Percentiles rank a stretch among this genome's conserved stretches.
Evolutionary conservation across 2,797 vertebrate species (phyloP).

Genomic region (Telmatherina bonti): DNA sequence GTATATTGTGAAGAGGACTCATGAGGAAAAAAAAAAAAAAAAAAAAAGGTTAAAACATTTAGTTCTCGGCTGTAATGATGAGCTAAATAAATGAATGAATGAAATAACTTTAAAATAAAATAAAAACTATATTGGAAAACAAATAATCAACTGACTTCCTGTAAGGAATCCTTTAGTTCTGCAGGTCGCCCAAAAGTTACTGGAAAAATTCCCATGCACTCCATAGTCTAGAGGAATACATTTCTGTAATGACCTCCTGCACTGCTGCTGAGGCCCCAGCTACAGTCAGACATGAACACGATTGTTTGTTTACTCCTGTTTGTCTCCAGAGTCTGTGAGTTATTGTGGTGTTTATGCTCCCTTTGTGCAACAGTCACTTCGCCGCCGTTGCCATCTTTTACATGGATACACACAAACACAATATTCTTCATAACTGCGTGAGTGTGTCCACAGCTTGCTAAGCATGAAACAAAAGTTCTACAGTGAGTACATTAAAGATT

Average conservation of each 20-base stretch:
- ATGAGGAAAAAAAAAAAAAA: background rate
- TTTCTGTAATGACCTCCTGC: constrained; percentile 52
- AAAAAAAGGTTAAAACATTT: constrained; percentile 35
- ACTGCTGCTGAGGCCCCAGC: constrained; percentile 41
- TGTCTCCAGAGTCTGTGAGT: constrained; percentile 49
- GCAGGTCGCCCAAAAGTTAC: constrained; percentile 44
- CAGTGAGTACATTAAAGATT: background rate
- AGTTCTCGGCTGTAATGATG: background rate
- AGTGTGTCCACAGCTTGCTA: constrained; percentile 20
- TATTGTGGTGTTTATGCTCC: constrained; percentile 48
- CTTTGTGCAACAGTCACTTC: constrained; percentile 55
- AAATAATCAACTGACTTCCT: constrained; percentile 54
- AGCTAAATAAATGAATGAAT: background rate
- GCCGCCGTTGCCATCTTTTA: constrained; percentile 45
- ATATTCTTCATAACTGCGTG: constrained; percentile 13
- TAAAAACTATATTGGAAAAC: constrained; percentile 13
- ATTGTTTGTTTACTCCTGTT: constrained; percentile 65
- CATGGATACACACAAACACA: constrained; percentile 30
- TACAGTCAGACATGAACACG: constrained; percentile 41
- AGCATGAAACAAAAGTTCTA: constrained; percentile 3
- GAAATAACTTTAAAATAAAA: constrained; percentile 2
- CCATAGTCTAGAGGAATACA: constrained; percentile 51
- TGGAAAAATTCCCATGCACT: constrained; percentile 46
- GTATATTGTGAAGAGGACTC: constrained; percentile 24
- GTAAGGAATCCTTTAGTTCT: constrained; percentile 34